These are phyloP conservation scores for Athrips mouffetella DNA, from an alignment of 2,888 invertebrate genomes.

Conservation along the genomic window DNA sequence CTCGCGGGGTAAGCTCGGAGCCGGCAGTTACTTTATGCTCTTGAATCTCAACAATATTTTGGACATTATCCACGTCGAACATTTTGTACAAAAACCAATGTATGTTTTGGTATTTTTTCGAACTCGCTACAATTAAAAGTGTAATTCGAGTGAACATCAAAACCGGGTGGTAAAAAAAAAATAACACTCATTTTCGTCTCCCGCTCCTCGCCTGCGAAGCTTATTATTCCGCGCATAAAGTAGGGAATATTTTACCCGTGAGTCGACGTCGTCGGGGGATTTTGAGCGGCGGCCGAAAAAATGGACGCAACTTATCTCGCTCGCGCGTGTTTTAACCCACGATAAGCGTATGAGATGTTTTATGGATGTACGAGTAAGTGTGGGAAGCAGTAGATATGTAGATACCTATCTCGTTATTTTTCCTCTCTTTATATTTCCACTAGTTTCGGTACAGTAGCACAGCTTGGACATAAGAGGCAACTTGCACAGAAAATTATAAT, in stretches of 20 bases:
- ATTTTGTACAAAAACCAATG: background rate
- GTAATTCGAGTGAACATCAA: too few relatives aligned
- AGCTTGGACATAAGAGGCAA: too few relatives aligned
- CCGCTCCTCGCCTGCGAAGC: slow-evolving; percentile 6
- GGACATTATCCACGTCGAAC: background rate
- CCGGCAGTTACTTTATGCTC: slow-evolving; percentile 13
- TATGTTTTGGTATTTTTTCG: too few relatives aligned
- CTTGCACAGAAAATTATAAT: too few relatives aligned
- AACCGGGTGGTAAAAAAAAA: too few relatives aligned
- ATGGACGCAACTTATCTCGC: slow-evolving; percentile 70
- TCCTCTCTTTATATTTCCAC: too few relatives aligned
- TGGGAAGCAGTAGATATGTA: too few relatives aligned
- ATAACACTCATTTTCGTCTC: background rate
- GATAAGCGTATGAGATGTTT: slow-evolving; percentile 56
- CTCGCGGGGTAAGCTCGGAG: slow-evolving; percentile 24
- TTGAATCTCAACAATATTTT: slow-evolving; percentile 5
- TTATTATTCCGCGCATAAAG: slow-evolving; percentile 71
- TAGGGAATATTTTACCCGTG: slow-evolving; percentile 62
- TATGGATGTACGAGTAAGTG: slow-evolving; percentile 47
- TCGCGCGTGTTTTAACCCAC: slow-evolving; percentile 46
- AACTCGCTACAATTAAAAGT: too few relatives aligned
- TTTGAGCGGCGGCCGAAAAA: slow-evolving; percentile 64
- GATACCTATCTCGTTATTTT: too few relatives aligned
- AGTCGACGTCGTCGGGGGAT: slow-evolving; percentile 64
- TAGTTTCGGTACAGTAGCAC: too few relatives aligned